Evolutionary conservation across 2,797 vertebrate species (phyloP).

Genomic region (Psittacula echo): DNA sequence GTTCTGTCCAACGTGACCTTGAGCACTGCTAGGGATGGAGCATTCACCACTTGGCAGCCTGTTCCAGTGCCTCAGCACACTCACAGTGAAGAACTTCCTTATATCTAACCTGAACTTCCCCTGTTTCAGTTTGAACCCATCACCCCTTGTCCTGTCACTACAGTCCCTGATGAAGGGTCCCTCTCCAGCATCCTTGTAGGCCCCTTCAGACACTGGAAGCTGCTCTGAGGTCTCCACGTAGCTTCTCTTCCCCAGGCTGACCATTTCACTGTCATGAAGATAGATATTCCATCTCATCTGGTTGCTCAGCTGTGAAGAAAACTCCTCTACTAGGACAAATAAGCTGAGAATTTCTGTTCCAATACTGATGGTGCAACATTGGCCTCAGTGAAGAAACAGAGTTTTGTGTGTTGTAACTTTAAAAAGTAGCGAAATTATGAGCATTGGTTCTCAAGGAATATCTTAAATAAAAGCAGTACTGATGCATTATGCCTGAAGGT

Average conservation of each 20-base stretch:
- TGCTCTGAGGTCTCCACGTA: neutral
- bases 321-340: neutral
- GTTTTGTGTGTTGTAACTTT: neutral
- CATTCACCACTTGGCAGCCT: neutral
- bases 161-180: neutral
- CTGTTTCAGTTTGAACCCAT: neutral
- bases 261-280: neutral
- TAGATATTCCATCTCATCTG: neutral
- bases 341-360: neutral
- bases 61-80: neutral
- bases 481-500: neutral
- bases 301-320: neutral
- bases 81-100: neutral
- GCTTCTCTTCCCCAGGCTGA: neutral
- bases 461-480: neutral
- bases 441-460: neutral
- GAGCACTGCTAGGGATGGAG: neutral
- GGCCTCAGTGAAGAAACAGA: neutral
- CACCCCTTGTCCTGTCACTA: neutral
- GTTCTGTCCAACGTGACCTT: neutral
- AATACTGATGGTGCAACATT: neutral
- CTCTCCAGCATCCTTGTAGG: neutral
- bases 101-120: neutral
- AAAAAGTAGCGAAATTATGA: neutral
- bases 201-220: neutral